phyloP scores from a whole-genome alignment of 2,113 vertebrate genomes.

The Physeter macrocephalus region DNA sequence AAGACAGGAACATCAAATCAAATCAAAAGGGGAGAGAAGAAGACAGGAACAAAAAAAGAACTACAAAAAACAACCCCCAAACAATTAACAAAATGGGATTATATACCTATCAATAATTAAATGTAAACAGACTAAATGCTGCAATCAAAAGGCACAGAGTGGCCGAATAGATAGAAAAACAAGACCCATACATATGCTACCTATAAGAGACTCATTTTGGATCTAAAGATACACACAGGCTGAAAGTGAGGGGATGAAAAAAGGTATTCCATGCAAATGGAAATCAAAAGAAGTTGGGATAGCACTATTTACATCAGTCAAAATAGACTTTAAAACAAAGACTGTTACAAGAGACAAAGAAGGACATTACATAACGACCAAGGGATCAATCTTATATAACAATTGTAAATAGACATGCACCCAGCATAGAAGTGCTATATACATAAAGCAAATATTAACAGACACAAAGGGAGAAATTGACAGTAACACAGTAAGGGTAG shows the following conservation, averaged over 20 bases:
- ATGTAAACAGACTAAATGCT: neutral
- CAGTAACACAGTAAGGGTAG: neutral
- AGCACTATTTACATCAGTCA: neutral
- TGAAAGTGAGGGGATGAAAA: neutral
- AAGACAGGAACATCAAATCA: neutral
- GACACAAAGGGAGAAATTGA: neutral
- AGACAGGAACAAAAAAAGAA: neutral
- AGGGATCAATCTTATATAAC: neutral
- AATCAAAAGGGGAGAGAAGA: neutral
- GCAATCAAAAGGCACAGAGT: neutral
- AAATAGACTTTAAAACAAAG: neutral
- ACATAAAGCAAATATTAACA: neutral
- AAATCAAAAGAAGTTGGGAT: neutral
- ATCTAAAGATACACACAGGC: neutral
- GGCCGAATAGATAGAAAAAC: neutral
- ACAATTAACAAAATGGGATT: neutral
- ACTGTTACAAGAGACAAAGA: neutral
- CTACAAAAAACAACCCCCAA: neutral
- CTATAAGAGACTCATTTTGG: neutral
- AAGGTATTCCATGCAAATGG: neutral
- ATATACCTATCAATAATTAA: neutral
- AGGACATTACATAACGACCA: neutral
- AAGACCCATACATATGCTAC: neutral
- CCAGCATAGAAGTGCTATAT: neutral
- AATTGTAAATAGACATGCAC: neutral